These are phyloP conservation scores for Seriola dumerili DNA, from an alignment of 2,113 vertebrate species.

Conservation along the genomic window DNA sequence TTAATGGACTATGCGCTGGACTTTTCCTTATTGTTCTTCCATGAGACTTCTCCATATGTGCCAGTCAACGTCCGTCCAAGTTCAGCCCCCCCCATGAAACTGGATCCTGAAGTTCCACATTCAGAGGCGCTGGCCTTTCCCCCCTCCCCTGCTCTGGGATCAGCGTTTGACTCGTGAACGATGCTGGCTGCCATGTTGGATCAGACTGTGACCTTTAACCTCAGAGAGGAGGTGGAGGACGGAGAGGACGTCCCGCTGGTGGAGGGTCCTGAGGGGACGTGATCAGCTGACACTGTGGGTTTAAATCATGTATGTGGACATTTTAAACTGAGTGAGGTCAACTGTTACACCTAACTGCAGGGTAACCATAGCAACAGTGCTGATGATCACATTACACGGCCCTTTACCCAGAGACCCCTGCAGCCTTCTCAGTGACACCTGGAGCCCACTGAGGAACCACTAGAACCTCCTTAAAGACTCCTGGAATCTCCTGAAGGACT, in stretches of 20 bases:
- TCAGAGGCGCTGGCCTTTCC: constrained; percentile 27
- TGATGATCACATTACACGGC: background rate
- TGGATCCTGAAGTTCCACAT: constrained; percentile 65
- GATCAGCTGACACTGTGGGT: too few relatives aligned
- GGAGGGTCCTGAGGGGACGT: background rate
- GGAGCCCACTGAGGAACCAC: background rate
- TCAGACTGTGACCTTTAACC: constrained; percentile 56
- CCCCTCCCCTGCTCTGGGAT: constrained; percentile 61
- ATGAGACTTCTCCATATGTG: constrained; percentile 72
- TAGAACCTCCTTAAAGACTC: background rate
- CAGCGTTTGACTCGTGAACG: constrained; percentile 48
- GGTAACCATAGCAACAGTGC: background rate
- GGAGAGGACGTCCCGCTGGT: constrained; percentile 1
- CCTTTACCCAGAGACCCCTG: background rate
- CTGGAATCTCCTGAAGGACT: background rate
- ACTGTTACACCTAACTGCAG: background rate
- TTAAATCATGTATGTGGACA: background rate
- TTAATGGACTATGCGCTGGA: constrained; percentile 77
- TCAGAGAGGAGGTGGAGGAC: constrained; percentile 28
- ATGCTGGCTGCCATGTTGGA: constrained; percentile 42
- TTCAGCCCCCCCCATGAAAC: constrained; percentile 68
- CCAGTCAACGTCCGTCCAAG: constrained; percentile 46
- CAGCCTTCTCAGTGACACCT: background rate
- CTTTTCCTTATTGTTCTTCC: constrained; percentile 81
- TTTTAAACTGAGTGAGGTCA: background rate